phyloP scores from a whole-genome alignment of 2,113 vertebrate species.

The Diadophis punctatus region DNA sequence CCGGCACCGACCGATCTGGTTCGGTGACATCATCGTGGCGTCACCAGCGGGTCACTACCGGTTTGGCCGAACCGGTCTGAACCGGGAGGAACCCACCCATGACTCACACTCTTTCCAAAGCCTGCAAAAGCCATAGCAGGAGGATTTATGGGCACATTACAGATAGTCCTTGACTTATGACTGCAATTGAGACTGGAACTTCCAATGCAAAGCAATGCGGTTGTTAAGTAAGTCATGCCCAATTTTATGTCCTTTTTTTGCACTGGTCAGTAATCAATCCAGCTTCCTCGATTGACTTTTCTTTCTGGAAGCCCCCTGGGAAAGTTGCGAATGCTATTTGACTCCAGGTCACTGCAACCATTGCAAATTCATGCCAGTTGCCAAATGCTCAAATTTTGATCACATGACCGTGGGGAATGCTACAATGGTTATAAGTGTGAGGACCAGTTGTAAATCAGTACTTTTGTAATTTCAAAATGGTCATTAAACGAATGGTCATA shows the following conservation, averaged over 20 bases:
- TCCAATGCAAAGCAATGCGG: background rate
- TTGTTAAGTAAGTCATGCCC: background rate
- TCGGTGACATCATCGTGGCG: too few species aligned
- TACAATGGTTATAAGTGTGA: background rate
- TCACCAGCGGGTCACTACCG: too few species aligned
- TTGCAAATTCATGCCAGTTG: background rate
- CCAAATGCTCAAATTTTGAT: background rate
- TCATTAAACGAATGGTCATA: background rate
- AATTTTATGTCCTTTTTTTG: background rate
- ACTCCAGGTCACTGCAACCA: background rate
- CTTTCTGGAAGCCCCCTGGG: background rate
- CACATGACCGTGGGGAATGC: too few species aligned
- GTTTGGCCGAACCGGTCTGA: too few species aligned
- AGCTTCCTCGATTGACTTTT: background rate
- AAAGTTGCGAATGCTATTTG: background rate
- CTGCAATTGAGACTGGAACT: background rate
- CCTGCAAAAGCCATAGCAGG: background rate
- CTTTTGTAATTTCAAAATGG: background rate
- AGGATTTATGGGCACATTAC: too few species aligned
- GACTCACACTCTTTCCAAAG: background rate
- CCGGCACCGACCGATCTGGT: too few species aligned
- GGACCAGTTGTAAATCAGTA: background rate
- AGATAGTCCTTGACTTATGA: background rate
- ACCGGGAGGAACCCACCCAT: too few species aligned
- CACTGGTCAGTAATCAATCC: background rate